Conservation (phyloP, 2,888 invertebrate species). For the Desoria tigrina region DNA sequence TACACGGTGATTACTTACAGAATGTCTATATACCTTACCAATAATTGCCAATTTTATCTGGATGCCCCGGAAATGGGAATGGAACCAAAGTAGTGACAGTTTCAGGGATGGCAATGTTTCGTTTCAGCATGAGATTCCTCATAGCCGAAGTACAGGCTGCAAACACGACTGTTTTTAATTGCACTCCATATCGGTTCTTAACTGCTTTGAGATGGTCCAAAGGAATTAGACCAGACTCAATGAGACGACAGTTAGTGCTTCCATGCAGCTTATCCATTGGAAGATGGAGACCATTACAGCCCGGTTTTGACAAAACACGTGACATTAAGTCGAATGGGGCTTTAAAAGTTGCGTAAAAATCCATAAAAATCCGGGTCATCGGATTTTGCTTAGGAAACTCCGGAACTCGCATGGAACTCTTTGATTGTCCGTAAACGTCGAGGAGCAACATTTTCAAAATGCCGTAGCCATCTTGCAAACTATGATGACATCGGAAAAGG, state of each 20-base stretch:
- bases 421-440: not conserved
- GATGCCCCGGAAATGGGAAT: not conserved
- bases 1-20: no score
- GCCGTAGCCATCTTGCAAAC: not conserved
- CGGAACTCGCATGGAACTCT: not conserved
- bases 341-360: not conserved
- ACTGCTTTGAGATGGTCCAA: not conserved
- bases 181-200: not conserved
- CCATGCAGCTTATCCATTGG: not conserved
- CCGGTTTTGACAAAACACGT: not conserved
- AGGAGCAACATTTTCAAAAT: not conserved
- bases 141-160: not conserved
- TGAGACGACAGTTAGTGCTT: not conserved
- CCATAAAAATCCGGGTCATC: not conserved
- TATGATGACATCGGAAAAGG: not conserved
- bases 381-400: not conserved
- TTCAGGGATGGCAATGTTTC: not conserved
- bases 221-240: not conserved
- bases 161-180: not conserved
- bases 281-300: not conserved
- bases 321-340: not conserved
- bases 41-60: not conserved
- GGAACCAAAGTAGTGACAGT: not conserved
- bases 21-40: not conserved
- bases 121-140: not conserved